These are phyloP conservation scores for Tetheella fluctuosa DNA, from an alignment of 2,888 invertebrate genomes.

Conservation along the genomic window DNA sequence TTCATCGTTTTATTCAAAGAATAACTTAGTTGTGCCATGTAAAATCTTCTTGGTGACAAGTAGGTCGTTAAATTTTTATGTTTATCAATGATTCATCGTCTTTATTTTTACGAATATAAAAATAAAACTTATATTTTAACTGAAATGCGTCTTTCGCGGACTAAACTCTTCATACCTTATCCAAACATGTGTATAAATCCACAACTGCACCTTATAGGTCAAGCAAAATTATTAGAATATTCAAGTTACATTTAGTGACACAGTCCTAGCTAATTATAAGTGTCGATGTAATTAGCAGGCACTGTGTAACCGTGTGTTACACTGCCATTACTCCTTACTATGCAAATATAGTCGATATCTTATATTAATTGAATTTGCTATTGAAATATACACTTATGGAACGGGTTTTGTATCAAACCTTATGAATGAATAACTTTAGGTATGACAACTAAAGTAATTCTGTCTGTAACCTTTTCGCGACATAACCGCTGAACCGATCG, in stretches of 20 bases:
- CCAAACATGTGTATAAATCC: too few relatives aligned
- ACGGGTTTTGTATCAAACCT: background rate
- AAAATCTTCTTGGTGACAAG: background rate
- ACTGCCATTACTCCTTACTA: background rate
- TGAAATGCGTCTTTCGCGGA: too few relatives aligned
- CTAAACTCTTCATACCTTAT: too few relatives aligned
- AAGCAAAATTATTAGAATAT: slow-evolving; percentile 3
- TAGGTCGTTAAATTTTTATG: background rate
- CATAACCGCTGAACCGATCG: too few relatives aligned
- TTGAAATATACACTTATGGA: background rate
- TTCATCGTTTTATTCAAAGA: background rate
- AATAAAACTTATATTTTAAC: background rate
- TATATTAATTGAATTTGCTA: background rate
- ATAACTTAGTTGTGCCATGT: background rate
- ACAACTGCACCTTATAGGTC: background rate
- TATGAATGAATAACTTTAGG: background rate
- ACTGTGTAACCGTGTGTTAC: too few relatives aligned
- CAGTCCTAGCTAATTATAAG: background rate
- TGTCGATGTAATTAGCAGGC: too few relatives aligned
- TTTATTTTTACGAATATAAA: background rate
- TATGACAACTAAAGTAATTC: too few relatives aligned
- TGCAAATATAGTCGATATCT: background rate
- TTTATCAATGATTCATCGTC: background rate
- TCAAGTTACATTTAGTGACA: background rate
- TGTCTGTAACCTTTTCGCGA: too few relatives aligned